A percentile compares a stretch with the other conserved stretches of the same genome.
phyloP scores from a whole-genome alignment of 2,888 invertebrate genomes.

The Aproaerema taeniolella region DNA sequence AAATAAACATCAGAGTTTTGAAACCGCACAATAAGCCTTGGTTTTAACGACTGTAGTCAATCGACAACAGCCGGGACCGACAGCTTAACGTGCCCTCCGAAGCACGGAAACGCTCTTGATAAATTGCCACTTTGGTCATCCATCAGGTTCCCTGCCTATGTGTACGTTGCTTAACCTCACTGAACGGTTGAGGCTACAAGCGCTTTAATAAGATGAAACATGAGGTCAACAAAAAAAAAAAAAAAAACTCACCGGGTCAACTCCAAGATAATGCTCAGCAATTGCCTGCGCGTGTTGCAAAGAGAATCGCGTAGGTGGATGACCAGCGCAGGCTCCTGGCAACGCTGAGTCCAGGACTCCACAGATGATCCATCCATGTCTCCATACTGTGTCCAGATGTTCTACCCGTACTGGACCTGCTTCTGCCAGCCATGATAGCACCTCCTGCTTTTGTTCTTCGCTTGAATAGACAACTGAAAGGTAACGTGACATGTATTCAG shows the following conservation, averaged over 20 bases:
- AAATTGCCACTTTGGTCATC: too few relatives aligned
- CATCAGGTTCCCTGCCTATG: too few relatives aligned
- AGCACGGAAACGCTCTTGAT: too few relatives aligned
- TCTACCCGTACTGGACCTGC: conserved; percentile 56
- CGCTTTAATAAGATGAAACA: too few relatives aligned
- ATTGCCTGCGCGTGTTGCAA: conserved; percentile 77
- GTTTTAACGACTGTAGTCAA: too few relatives aligned
- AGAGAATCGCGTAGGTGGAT: conserved; percentile 64
- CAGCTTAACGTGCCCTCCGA: too few relatives aligned
- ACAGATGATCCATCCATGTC: conserved; percentile 78
- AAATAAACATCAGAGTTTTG: too few relatives aligned
- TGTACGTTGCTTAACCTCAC: too few relatives aligned
- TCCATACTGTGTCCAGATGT: conserved; percentile 75
- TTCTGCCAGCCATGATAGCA: conserved; percentile 61
- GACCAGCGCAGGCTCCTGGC: conserved; percentile 79
- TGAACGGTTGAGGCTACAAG: too few relatives aligned
- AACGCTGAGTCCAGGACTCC: conserved; percentile 75
- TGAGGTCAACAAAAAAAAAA: not conserved
- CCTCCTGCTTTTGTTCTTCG: conserved; percentile 59
- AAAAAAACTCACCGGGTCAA: conserved; percentile 67
- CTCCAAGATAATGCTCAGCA: conserved; percentile 78
- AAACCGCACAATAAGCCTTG: too few relatives aligned
- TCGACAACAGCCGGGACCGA: too few relatives aligned
- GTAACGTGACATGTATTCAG: too few relatives aligned
- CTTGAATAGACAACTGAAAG: conserved; percentile 62